Evolutionary conservation across 2,113 vertebrate genomes (phyloP).

Genomic region (Anoura caudifer): DNA sequence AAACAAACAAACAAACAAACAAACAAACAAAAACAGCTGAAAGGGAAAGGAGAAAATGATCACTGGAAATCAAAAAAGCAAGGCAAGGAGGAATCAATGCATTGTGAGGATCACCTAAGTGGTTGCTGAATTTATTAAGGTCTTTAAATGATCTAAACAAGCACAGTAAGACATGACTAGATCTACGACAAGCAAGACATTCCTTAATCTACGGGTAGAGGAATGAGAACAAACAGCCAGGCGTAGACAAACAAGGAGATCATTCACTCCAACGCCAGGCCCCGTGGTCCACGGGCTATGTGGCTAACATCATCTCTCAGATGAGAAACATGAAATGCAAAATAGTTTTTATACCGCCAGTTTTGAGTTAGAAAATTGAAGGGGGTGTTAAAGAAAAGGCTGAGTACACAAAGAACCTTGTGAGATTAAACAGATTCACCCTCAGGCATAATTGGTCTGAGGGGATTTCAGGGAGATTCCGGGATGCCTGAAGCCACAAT

Average conservation of each 20-base stretch:
- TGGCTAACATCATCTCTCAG: background rate
- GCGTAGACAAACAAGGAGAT: background rate
- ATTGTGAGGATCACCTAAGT: background rate
- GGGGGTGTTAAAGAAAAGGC: background rate
- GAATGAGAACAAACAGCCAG: background rate
- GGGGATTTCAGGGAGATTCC: background rate
- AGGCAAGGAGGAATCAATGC: background rate
- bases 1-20: too few relatives aligned
- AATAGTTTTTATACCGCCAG: background rate
- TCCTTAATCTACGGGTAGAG: background rate
- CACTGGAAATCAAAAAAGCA: background rate
- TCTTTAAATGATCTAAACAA: background rate
- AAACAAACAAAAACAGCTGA: too few relatives aligned
- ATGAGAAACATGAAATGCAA: background rate
- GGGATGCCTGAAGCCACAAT: background rate
- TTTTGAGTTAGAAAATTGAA: background rate
- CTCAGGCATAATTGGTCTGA: background rate
- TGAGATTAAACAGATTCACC: background rate
- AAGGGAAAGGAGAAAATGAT: background rate
- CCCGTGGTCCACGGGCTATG: background rate
- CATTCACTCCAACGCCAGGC: background rate
- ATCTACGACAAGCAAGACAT: background rate
- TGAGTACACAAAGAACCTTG: background rate
- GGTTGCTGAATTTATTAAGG: background rate
- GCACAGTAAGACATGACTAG: background rate